phyloP scores from a whole-genome alignment of 1,140 invertebrate species.

The Pachypsylla venusta region DNA sequence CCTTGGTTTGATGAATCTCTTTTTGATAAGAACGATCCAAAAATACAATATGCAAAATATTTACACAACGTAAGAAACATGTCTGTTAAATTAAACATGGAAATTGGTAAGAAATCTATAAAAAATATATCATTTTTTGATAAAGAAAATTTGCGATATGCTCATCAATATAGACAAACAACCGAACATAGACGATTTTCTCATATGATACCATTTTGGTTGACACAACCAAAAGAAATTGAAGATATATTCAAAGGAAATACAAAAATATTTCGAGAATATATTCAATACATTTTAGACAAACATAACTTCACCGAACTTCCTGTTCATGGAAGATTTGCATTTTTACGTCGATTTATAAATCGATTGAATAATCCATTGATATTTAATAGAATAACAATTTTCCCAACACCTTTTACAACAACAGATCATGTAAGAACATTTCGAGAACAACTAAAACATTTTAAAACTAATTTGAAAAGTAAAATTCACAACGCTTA shows the following conservation, averaged over 20 bases:
- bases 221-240: conserved; percentile 4
- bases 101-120: background rate
- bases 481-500: background rate
- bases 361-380: background rate
- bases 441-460: background rate
- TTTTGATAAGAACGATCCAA: conserved; percentile 6
- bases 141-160: background rate
- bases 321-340: background rate
- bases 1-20: conserved; percentile 4
- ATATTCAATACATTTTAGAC: conserved; percentile 5
- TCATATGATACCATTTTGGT: conserved; percentile 7
- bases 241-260: conserved; percentile 2
- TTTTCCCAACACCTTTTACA: background rate
- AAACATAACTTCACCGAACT: conserved; percentile 5
- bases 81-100: background rate
- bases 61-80: conserved; percentile 5
- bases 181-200: background rate
- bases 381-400: background rate
- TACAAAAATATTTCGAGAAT: conserved; percentile 1
- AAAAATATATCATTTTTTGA: background rate
- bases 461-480: background rate
- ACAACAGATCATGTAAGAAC: background rate
- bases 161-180: background rate
- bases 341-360: background rate
- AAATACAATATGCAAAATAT: conserved; percentile 2